Conservation (phyloP, 2,888 invertebrate genomes). For the Galeopsomyia nigrocyanea region DNA sequence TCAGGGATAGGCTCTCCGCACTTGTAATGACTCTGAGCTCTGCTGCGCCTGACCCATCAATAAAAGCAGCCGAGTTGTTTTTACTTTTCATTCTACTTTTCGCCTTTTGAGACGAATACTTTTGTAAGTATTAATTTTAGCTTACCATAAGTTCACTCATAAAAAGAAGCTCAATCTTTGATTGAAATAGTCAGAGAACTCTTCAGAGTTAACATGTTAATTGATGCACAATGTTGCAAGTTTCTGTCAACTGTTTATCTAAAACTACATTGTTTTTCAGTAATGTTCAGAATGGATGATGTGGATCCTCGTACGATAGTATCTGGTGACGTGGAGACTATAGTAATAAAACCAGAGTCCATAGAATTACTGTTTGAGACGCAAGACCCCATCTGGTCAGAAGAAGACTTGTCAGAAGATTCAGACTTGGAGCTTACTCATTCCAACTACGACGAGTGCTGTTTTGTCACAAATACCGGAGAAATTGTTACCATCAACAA, state of each 20-base stretch:
- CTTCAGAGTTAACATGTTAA: no score
- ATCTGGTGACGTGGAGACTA: slow-evolving; percentile 47
- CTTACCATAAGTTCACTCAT: not conserved
- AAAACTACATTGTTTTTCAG: slow-evolving; percentile 5
- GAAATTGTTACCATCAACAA: slow-evolving; percentile 44
- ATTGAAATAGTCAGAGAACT: not conserved
- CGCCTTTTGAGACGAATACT: not conserved
- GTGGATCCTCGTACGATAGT: slow-evolving; percentile 39
- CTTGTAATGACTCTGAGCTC: slow-evolving; percentile 21
- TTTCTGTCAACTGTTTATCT: no score
- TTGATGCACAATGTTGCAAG: no score
- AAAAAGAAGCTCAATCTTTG: not conserved
- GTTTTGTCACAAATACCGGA: slow-evolving; percentile 41
- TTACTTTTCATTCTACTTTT: not conserved
- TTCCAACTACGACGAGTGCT: slow-evolving; percentile 29
- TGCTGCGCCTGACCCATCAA: slow-evolving; percentile 37
- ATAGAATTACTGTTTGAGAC: slow-evolving; percentile 40
- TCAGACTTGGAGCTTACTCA: slow-evolving; percentile 10
- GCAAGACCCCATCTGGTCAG: slow-evolving; percentile 36
- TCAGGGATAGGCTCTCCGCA: slow-evolving; percentile 24
- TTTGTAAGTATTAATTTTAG: not conserved
- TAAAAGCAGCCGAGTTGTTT: slow-evolving; percentile 39
- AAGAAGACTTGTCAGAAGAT: slow-evolving; percentile 32
- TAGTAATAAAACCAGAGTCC: slow-evolving; percentile 49
- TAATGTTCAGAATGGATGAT: slow-evolving; percentile 44